Conservation (phyloP, 2,888 invertebrate genomes). For the Adelognathus sp. region DNA sequence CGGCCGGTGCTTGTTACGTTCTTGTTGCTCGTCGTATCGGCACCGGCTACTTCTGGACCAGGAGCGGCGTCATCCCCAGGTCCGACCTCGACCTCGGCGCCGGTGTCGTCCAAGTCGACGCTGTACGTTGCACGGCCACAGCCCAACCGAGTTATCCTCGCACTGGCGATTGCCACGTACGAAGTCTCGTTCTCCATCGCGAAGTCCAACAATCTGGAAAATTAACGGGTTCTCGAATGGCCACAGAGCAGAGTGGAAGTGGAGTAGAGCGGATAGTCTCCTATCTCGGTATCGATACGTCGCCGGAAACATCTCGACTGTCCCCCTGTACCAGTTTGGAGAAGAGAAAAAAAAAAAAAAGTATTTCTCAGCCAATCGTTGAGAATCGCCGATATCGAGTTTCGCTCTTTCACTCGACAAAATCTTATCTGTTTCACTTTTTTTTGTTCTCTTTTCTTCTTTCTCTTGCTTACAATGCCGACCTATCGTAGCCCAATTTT, state of each 20-base stretch:
- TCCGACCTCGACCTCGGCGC: conserved; percentile 40
- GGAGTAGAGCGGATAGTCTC: neutral
- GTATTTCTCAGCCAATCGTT: conserved; percentile 19
- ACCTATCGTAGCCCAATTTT: neutral
- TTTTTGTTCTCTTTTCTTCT: neutral
- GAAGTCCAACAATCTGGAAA: conserved; percentile 69
- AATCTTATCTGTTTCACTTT: neutral
- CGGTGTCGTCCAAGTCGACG: conserved; percentile 55
- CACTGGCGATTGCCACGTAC: conserved; percentile 69
- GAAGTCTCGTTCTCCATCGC: conserved; percentile 62
- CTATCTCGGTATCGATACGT: neutral
- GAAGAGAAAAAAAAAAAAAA: neutral
- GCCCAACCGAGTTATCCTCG: conserved; percentile 70
- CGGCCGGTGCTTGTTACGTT: conserved; percentile 51
- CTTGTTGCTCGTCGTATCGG: conserved; percentile 54
- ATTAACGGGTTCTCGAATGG: conserved; percentile 53
- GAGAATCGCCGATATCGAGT: conserved; percentile 26
- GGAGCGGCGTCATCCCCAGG: conserved; percentile 13
- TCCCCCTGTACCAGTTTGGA: neutral
- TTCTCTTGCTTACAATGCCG: neutral
- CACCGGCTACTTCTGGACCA: conserved; percentile 47
- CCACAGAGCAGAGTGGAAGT: neutral
- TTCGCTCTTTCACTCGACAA: neutral
- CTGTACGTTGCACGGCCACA: conserved; percentile 72
- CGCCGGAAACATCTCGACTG: neutral